Evolutionary conservation across 1,140 invertebrate genomes (phyloP), one percentile per base, ranked within the genome.

Genomic region (Cephus cinctus): DNA sequence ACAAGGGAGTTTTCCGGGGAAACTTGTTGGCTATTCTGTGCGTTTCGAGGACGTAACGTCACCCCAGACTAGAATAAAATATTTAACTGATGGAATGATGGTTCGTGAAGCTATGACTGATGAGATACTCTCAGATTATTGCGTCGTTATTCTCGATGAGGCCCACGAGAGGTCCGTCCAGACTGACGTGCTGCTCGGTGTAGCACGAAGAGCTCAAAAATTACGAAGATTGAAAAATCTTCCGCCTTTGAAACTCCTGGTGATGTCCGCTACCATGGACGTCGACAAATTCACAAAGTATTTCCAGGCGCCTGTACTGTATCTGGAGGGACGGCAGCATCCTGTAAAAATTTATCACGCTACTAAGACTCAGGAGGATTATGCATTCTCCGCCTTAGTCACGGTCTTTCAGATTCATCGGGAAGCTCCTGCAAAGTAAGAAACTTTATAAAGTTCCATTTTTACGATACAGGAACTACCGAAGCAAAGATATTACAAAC

Each of bases 221-320:
- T 75, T 86, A 47, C 79, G 92, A 41, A 81, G 80, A 62, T 65
- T 79, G 21, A 79, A 80, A 45, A 83, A 82, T 46, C 41, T 83
- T 12, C 60, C 75, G 6, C 80, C 81, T 5, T 63, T 93, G 14
- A 92, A 90, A 76, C 81, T 95, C 1, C 81, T 97, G 15, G 77
- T 98, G 11, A 97, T 96, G 86, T 97, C 94, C 11, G 95, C 95
- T 0, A 97, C 94, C 22, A 93, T 97, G 89, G 89, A 97, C 78
- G 90, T 94, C 9, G 91, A 96, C 71, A 85, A 92, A 61, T 98
- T 99, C 72, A 85, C 85, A 23, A 80, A 84, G 34, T 99, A 97
- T 77, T 98, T 98, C 71, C 81, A 91, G 56, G 84, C 87, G 52
- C 86, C 86, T 25, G 90, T 91, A 2, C 78, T 97, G 52, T 96